Evolutionary conservation across 1,140 invertebrate species (phyloP).

Genomic region (Helicoverpa armigera): DNA sequence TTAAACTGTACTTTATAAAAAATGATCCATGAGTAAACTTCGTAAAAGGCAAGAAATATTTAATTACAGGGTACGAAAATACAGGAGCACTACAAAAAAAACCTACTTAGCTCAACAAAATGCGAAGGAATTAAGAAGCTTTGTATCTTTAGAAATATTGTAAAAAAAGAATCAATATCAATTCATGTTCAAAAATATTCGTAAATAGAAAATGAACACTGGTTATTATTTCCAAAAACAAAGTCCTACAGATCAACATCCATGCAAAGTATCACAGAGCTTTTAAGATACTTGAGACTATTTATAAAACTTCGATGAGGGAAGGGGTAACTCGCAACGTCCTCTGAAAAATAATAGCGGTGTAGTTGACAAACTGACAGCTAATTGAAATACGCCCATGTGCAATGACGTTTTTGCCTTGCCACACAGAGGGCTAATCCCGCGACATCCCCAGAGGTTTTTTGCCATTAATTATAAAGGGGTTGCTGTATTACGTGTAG

Average conservation of each 20-base stretch:
- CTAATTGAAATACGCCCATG: constrained; percentile 85
- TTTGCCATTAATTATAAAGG: constrained; percentile 62
- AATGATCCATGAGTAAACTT: too few relatives aligned
- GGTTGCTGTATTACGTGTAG: constrained; percentile 61
- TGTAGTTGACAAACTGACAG: constrained; percentile 84
- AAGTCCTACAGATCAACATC: background rate
- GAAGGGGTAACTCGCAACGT: constrained; percentile 51
- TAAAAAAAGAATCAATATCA: too few relatives aligned
- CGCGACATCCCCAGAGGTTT: constrained; percentile 69
- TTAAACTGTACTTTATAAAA: constrained; percentile 27
- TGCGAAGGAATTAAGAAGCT: too few relatives aligned
- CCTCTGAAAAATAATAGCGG: constrained; percentile 63
- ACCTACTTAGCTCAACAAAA: too few relatives aligned
- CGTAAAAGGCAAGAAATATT: constrained; percentile 5
- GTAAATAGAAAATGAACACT: too few relatives aligned
- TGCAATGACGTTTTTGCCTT: constrained; percentile 79
- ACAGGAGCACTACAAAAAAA: background rate
- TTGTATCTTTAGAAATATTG: too few relatives aligned
- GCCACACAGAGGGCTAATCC: constrained; percentile 79
- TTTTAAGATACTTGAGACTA: constrained; percentile 48
- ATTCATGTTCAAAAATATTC: too few relatives aligned
- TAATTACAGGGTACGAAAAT: background rate
- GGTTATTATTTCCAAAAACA: background rate
- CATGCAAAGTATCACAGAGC: constrained; percentile 21
- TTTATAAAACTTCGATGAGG: constrained; percentile 54